Evolutionary conservation across 2,797 vertebrate species (phyloP).

Genomic region (Alosa sapidissima): DNA sequence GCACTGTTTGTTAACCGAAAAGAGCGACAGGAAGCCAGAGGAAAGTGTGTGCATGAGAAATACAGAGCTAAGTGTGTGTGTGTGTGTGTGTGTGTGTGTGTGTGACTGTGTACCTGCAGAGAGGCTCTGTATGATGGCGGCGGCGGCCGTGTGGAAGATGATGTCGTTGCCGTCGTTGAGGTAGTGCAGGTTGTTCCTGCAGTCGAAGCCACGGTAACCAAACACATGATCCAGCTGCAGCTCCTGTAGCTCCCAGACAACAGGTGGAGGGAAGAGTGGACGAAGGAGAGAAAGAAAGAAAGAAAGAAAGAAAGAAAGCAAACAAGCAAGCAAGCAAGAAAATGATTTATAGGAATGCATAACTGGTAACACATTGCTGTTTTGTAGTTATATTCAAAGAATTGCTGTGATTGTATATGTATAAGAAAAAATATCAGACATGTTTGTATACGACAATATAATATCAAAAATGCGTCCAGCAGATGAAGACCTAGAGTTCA

Average conservation of each 20-base stretch:
- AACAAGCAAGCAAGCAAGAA: too few species aligned
- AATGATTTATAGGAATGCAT: neutral
- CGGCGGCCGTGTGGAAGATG: conserved; percentile 91
- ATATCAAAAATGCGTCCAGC: too few species aligned
- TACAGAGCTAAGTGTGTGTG: too few species aligned
- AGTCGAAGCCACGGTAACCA: conserved; percentile 93
- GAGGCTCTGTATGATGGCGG: conserved; percentile 88
- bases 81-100: conserved; percentile 9
- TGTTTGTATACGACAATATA: too few species aligned
- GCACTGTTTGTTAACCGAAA: neutral
- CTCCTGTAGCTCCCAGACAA: conserved; percentile 69
- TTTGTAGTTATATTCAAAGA: too few species aligned
- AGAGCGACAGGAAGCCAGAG: neutral
- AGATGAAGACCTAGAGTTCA: too few species aligned
- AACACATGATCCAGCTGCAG: conserved; percentile 94
- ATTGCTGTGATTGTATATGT: too few species aligned
- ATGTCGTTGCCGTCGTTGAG: conserved; percentile 94
- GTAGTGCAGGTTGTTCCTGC: conserved; percentile 97
- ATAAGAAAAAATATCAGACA: too few species aligned
- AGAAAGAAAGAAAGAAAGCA: too few species aligned
- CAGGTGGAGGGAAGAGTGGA: neutral
- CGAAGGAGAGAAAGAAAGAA: neutral
- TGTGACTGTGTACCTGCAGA: conserved; percentile 77
- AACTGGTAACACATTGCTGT: neutral
- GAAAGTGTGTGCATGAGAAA: neutral